Percentiles rank a stretch among this genome's conserved stretches.
These are phyloP conservation scores for Morbakka virulenta DNA, from an alignment of 30 jellyfish, hydroid and myxozoan species.

Conservation along the genomic window DNA sequence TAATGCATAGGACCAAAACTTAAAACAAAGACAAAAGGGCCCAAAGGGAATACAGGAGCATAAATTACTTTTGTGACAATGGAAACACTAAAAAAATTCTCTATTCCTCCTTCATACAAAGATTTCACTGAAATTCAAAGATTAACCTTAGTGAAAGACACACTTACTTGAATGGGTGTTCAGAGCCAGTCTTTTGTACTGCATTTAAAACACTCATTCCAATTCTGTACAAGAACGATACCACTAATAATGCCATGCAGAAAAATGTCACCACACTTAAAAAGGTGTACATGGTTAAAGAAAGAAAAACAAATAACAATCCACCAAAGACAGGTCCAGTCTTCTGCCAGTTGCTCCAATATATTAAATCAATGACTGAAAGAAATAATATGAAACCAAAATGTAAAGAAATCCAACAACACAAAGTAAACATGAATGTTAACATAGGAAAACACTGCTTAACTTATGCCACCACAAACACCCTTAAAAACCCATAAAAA, in stretches of 20 bases:
- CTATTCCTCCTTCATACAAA: no score
- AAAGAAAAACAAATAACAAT: conserved; percentile 55
- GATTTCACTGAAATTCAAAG: no score
- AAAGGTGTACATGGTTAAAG: conserved; percentile 70
- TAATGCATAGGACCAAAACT: no score
- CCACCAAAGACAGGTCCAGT: conserved; percentile 81
- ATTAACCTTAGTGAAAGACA: no score
- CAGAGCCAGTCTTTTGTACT: conserved; percentile 94
- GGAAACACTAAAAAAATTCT: no score
- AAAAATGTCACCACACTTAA: conserved; percentile 73
- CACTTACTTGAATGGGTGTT: conserved; percentile 95
- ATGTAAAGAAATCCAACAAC: neutral
- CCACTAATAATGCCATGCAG: conserved; percentile 73
- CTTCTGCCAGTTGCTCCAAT: conserved; percentile 78
- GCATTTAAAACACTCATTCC: conserved; percentile 98
- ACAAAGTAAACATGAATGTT: neutral
- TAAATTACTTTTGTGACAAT: no score
- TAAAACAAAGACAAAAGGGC: no score
- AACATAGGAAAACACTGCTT: neutral
- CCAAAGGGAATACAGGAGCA: no score
- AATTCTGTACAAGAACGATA: conserved; percentile 83
- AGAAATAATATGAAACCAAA: neutral
- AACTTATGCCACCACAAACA: no score
- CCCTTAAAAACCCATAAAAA: no score
- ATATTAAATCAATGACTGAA: conserved; percentile 73